Base-by-base conservation (phyloP, 1,140 invertebrate genomes). In the Drosophila murphyi region DNA sequence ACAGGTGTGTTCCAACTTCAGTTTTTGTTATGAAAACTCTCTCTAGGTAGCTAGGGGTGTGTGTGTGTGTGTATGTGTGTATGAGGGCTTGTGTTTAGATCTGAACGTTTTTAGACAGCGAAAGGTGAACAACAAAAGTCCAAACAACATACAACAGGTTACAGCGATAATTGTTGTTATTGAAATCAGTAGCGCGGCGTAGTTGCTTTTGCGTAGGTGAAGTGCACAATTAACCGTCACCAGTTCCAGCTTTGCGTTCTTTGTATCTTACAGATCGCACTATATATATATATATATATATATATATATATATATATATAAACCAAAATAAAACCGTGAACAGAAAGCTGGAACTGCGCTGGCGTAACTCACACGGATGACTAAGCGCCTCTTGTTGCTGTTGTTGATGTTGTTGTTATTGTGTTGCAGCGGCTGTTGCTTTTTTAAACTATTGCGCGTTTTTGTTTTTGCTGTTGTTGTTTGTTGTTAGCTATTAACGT, bases 291-390 rank as follows among this genome's bases (percentile, higher is more conserved):
- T 20, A 20, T 20, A 20, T 20, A 20, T 20, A 20, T 20, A 20
- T 20, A 20, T 20, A 20, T 20, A 20, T 20, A 20, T 20, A 2
- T 20, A 2, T 20, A 20, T 20, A 1, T 20, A 20, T 1, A 20
- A 20, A 20, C 20, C 20, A 20, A 20, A 20, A 20, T 20, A 20
- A 20, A 43, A 43, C 39, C 39, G 39, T 43, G 39, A 43, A 37
- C 55, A 60, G 6, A 63, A 72, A 65, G 65, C 72, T 57, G 65
- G 52, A 70, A 70, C 72, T 69, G 72, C 72, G 72, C 72, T 75
- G 72, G 80, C 69, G 77, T 82, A 80, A 75, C 76, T 75, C 76
- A 63, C 85, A 89, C 80, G 83, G 85, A 83, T 88, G 83, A 88
- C 85, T 88, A 88, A 88, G 77, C 69, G 50, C 67, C 35, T 67